Conservation (phyloP, 1,140 invertebrate species). For the Scaptomyza graminum region DNA sequence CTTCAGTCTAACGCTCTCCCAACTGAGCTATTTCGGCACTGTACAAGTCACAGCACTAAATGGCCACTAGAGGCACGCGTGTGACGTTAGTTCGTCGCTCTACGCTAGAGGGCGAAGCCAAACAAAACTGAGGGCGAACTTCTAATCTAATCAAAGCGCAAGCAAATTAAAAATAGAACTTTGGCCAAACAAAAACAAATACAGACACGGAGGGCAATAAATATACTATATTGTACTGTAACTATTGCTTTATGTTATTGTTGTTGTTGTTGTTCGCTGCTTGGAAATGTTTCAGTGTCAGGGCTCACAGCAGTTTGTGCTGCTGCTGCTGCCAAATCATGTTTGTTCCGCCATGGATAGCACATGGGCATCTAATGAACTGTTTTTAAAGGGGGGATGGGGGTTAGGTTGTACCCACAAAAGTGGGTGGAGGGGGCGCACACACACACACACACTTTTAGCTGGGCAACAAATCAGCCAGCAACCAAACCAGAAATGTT, state of each 20-base stretch:
- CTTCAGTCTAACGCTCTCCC: conserved; percentile 93
- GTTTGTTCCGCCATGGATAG: conserved; percentile 78
- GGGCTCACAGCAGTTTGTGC: conserved; percentile 35
- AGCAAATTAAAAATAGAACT: conserved; percentile 65
- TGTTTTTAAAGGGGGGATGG: conserved; percentile 70
- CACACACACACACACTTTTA: conserved; percentile 34
- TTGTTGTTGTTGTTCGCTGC: not conserved
- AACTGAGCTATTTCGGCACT: conserved; percentile 90
- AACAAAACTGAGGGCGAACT: not conserved
- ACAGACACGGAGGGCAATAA: not conserved
- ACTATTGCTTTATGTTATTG: conserved; percentile 1
- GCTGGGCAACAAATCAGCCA: conserved; percentile 77
- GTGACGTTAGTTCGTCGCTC: not conserved
- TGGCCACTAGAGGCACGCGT: not conserved
- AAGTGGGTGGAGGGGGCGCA: not conserved
- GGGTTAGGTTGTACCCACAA: conserved; percentile 25
- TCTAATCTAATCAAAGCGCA: conserved; percentile 66
- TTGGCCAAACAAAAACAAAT: not conserved
- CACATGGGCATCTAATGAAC: conserved; percentile 79
- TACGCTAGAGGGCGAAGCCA: not conserved
- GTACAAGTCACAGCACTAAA: not conserved
- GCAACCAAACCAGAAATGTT: conserved; percentile 74
- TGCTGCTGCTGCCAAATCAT: conserved; percentile 64
- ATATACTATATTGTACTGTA: not conserved
- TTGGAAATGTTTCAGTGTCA: conserved; percentile 33